Conservation (phyloP, 2,797 vertebrate species). For the Setipinna tenuifilis region DNA sequence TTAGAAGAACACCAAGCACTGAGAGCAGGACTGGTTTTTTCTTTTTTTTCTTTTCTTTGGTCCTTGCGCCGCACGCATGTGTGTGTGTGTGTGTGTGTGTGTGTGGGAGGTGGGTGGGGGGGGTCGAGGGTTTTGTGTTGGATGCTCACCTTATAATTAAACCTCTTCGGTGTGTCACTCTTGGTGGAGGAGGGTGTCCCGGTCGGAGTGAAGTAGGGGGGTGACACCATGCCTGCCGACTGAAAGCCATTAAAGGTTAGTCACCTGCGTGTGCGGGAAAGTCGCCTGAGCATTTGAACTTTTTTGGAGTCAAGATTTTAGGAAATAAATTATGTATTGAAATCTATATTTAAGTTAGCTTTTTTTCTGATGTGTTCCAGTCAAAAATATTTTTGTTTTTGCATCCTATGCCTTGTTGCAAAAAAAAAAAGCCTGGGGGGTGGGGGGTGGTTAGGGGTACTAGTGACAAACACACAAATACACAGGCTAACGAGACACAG, state of each 20-base stretch:
- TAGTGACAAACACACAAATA: slow-evolving; percentile 15
- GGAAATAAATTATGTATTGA: too few relatives aligned
- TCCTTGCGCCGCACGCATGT: neutral
- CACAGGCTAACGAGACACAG: neutral
- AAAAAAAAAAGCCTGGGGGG: too few relatives aligned
- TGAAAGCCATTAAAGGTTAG: slow-evolving; percentile 58
- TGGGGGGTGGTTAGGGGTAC: too few relatives aligned
- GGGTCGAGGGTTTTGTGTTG: too few relatives aligned
- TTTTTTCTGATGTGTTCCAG: too few relatives aligned
- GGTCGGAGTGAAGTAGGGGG: slow-evolving; percentile 73
- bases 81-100: neutral
- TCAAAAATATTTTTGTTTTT: too few relatives aligned
- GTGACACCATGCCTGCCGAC: slow-evolving; percentile 83
- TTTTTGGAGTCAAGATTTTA: too few relatives aligned
- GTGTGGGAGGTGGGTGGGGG: neutral
- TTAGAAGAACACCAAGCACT: slow-evolving; percentile 5
- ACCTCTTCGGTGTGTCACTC: slow-evolving; percentile 80
- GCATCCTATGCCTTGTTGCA: too few relatives aligned
- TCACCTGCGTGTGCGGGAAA: neutral
- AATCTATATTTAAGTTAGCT: too few relatives aligned
- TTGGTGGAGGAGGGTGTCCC: slow-evolving; percentile 85
- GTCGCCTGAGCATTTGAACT: too few relatives aligned
- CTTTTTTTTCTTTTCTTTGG: neutral
- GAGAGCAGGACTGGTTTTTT: neutral
- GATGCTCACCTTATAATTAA: slow-evolving; percentile 82